These are phyloP conservation scores for Anseranas semipalmata DNA, from an alignment of 2,113 vertebrate genomes.

Conservation along the genomic window DNA sequence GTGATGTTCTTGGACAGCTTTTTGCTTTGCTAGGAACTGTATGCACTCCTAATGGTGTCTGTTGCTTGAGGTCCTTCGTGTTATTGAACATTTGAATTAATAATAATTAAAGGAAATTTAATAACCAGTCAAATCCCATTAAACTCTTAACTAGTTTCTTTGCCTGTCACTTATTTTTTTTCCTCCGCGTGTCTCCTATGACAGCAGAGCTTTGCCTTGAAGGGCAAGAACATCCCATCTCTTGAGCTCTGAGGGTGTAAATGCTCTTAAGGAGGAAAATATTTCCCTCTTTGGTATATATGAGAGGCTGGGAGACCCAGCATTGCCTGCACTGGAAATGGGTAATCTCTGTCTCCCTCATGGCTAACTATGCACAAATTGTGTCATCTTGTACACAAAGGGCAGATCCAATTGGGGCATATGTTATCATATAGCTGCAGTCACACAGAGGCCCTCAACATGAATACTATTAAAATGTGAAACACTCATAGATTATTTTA, in stretches of 20 bases:
- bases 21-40: neutral
- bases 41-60: neutral
- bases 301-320: neutral
- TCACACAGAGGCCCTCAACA: slow-evolving; percentile 59
- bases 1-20: neutral
- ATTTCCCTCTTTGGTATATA: neutral
- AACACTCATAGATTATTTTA: slow-evolving; percentile 51
- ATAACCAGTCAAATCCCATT: slow-evolving; percentile 18
- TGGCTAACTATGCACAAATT: slow-evolving; percentile 48
- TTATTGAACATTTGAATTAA: neutral
- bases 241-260: slow-evolving; percentile 28
- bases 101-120: neutral
- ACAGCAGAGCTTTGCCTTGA: slow-evolving; percentile 37
- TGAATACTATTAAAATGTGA: slow-evolving; percentile 62
- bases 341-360: slow-evolving; percentile 50
- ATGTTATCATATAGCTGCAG: slow-evolving; percentile 49
- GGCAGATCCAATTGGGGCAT: slow-evolving; percentile 43
- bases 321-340: neutral
- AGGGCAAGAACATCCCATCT: slow-evolving; percentile 44
- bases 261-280: neutral
- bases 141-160: neutral
- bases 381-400: slow-evolving; percentile 45
- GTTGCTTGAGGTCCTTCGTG: neutral
- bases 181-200: neutral
- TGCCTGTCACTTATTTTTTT: neutral